phyloP scores from a whole-genome alignment of 2,888 invertebrate genomes.

The Drosophila acutilabella region DNA sequence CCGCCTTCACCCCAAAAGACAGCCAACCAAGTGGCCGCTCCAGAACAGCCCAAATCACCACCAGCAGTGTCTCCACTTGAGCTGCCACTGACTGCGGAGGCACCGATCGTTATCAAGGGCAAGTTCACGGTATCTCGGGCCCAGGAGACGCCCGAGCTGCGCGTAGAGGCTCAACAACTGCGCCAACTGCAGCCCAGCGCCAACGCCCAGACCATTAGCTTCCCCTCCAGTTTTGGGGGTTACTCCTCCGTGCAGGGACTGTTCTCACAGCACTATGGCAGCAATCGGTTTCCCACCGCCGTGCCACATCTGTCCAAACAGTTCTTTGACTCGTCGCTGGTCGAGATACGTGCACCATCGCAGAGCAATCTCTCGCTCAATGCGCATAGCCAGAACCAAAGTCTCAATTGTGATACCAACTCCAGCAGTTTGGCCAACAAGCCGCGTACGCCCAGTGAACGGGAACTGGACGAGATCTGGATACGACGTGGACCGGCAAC shows the following conservation, averaged over 20 bases:
- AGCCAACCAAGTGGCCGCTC: neutral
- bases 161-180: slow-evolving; percentile 81
- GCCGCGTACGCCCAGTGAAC: slow-evolving; percentile 66
- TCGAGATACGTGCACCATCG: slow-evolving; percentile 89
- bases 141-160: slow-evolving; percentile 78
- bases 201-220: slow-evolving; percentile 89
- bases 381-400: slow-evolving; percentile 57
- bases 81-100: slow-evolving; percentile 48
- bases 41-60: neutral
- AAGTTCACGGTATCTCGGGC: slow-evolving; percentile 87
- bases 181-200: slow-evolving; percentile 74
- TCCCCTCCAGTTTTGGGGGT: slow-evolving; percentile 87
- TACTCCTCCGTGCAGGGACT: slow-evolving; percentile 87
- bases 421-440: slow-evolving; percentile 56
- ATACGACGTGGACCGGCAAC: slow-evolving; percentile 68
- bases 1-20: slow-evolving; percentile 11
- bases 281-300: slow-evolving; percentile 67
- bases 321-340: slow-evolving; percentile 93
- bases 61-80: neutral
- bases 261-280: slow-evolving; percentile 85
- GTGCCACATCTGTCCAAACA: slow-evolving; percentile 90
- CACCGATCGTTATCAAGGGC: slow-evolving; percentile 84
- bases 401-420: slow-evolving; percentile 80
- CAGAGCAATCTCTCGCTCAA: slow-evolving; percentile 81
- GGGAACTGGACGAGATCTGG: slow-evolving; percentile 82